Evolutionary conservation across 2,888 invertebrate species (phyloP).

Genomic region (Cheilosia pagana): DNA sequence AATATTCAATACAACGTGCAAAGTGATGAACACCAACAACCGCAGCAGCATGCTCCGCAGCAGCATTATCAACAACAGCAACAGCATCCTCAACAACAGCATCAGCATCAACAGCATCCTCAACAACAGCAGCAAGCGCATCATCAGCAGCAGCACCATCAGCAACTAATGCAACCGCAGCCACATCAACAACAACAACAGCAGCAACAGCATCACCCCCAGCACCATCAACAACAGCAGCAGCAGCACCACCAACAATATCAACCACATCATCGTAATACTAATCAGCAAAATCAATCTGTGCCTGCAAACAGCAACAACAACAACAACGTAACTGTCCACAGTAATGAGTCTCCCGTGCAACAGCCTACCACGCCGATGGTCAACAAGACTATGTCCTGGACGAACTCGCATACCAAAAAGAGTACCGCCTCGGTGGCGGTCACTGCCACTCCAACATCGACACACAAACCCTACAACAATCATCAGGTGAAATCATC

Average conservation of each 20-base stretch:
- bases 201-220: constrained; percentile 78
- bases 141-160: constrained; percentile 74
- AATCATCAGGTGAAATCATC: constrained; percentile 81
- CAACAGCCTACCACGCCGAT: constrained; percentile 70
- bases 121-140: constrained; percentile 49
- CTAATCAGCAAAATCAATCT: constrained; percentile 66
- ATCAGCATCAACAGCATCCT: constrained; percentile 38
- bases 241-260: constrained; percentile 76
- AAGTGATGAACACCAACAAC: constrained; percentile 60
- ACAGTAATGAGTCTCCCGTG: constrained; percentile 57
- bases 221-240: constrained; percentile 77
- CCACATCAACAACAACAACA: constrained; percentile 76
- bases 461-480: constrained; percentile 84
- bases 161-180: constrained; percentile 75
- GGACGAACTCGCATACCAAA: constrained; percentile 83
- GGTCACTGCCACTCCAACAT: constrained; percentile 83
- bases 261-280: constrained; percentile 75
- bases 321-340: constrained; percentile 55
- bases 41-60: constrained; percentile 61
- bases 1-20: constrained; percentile 52
- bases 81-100: constrained; percentile 54
- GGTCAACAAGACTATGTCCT: constrained; percentile 82
- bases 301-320: constrained; percentile 59
- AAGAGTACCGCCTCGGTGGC: constrained; percentile 82
- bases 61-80: constrained; percentile 67